These are phyloP conservation scores for Acanthosoma haemorrhoidale DNA, from an alignment of 2,888 invertebrate genomes.

Conservation along the genomic window DNA sequence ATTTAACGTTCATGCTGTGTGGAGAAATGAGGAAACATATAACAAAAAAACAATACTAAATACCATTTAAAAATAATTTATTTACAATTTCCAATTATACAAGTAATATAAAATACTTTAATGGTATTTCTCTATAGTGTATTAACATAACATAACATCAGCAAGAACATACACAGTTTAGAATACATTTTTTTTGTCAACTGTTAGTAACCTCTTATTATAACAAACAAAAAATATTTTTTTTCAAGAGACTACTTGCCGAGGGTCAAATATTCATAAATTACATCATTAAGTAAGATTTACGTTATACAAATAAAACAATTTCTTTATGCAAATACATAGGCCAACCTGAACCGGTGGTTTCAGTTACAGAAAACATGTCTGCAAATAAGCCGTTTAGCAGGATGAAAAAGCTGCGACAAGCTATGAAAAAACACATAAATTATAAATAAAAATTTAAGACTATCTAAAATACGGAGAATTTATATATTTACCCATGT, in stretches of 20 bases:
- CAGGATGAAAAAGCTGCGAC: slow-evolving; percentile 11
- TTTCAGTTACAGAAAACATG: slow-evolving; percentile 23
- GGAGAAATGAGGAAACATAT: neutral
- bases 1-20: too few species aligned
- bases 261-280: neutral
- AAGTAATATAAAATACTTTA: slow-evolving; percentile 31
- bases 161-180: slow-evolving; percentile 4
- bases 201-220: neutral
- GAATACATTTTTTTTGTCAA: neutral
- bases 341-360: slow-evolving; percentile 15
- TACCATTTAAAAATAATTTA: slow-evolving; percentile 33
- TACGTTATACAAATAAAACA: neutral
- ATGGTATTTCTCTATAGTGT: slow-evolving; percentile 25
- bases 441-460: slow-evolving; percentile 15
- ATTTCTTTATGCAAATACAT: neutral
- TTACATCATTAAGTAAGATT: neutral
- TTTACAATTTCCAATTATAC: slow-evolving; percentile 33
- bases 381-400: slow-evolving; percentile 31
- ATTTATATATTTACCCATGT: neutral
- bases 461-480: neutral
- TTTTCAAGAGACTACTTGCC: neutral
- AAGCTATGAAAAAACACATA: slow-evolving; percentile 21
- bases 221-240: neutral
- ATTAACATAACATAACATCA: slow-evolving; percentile 5
- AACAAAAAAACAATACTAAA: neutral